These are phyloP conservation scores for Anastrepha ludens DNA, from an alignment of 1,140 invertebrate species.

Conservation along the genomic window DNA sequence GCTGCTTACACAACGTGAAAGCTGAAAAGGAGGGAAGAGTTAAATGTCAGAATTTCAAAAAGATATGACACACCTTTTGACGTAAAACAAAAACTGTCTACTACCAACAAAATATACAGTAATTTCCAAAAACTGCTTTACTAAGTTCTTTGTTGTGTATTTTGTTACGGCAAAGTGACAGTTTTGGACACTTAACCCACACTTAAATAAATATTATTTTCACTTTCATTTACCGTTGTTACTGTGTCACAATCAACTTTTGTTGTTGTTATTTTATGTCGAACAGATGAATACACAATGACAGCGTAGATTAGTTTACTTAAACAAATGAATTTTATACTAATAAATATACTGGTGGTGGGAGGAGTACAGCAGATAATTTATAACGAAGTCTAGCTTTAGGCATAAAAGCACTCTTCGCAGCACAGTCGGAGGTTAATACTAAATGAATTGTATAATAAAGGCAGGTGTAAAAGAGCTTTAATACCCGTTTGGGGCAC, in stretches of 20 bases:
- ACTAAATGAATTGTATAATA: not conserved
- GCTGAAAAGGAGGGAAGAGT: not conserved
- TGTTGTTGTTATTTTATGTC: conserved; percentile 1
- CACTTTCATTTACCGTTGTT: not conserved
- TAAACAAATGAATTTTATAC: conserved; percentile 71
- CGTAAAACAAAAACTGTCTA: conserved; percentile 9
- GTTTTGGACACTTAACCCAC: not conserved
- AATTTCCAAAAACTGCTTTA: not conserved
- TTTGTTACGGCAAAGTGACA: not conserved
- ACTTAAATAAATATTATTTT: not conserved
- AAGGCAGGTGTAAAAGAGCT: not conserved
- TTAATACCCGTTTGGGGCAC: not conserved
- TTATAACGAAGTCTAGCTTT: not conserved
- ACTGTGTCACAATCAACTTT: not conserved
- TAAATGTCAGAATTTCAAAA: not conserved
- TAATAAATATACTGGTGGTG: conserved; percentile 56
- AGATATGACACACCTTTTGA: conserved; percentile 3
- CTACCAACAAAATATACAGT: not conserved
- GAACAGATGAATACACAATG: conserved; percentile 16
- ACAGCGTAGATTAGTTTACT: conserved; percentile 69
- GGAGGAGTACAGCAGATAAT: not conserved
- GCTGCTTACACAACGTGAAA: not conserved
- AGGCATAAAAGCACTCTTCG: not conserved
- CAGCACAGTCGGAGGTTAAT: not conserved
- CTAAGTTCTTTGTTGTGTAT: not conserved